These are phyloP conservation scores for Electrophaes corylata DNA, from an alignment of 2,888 invertebrate species.

Conservation along the genomic window DNA sequence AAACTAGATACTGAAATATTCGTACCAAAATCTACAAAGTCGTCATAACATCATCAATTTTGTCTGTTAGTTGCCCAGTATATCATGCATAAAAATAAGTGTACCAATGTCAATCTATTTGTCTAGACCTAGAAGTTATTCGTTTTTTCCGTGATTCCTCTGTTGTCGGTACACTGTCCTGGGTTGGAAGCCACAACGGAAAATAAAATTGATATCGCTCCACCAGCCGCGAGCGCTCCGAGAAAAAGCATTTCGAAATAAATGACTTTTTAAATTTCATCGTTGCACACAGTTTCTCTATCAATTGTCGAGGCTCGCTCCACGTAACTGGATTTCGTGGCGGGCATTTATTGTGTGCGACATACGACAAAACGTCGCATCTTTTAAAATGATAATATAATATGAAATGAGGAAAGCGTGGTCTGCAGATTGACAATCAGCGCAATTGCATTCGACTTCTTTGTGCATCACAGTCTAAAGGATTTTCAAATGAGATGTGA, in stretches of 20 bases:
- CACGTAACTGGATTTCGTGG: constrained; percentile 79
- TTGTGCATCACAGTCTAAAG: constrained; percentile 17
- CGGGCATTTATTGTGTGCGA: constrained; percentile 81
- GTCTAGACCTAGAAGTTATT: constrained; percentile 34
- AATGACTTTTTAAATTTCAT: constrained; percentile 85
- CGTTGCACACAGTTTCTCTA: constrained; percentile 84
- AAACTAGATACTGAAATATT: too few relatives aligned
- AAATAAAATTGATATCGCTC: constrained; percentile 82
- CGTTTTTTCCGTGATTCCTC: constrained; percentile 44
- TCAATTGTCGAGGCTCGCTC: constrained; percentile 81
- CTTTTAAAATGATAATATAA: constrained; percentile 61
- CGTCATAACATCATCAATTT: background rate
- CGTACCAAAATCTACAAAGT: background rate
- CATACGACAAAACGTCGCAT: constrained; percentile 69
- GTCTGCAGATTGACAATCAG: constrained; percentile 59
- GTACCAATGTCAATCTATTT: constrained; percentile 18
- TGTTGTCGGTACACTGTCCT: constrained; percentile 50
- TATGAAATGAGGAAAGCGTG: constrained; percentile 56
- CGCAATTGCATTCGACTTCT: constrained; percentile 33
- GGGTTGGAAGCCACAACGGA: constrained; percentile 72
- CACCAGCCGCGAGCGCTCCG: constrained; percentile 73
- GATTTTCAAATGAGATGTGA: background rate
- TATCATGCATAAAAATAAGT: constrained; percentile 8
- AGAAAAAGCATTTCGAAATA: constrained; percentile 84
- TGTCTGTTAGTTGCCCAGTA: background rate